phyloP scores from a whole-genome alignment of 92 coral and sea anemone species.

The Anthopleura xanthogrammica region DNA sequence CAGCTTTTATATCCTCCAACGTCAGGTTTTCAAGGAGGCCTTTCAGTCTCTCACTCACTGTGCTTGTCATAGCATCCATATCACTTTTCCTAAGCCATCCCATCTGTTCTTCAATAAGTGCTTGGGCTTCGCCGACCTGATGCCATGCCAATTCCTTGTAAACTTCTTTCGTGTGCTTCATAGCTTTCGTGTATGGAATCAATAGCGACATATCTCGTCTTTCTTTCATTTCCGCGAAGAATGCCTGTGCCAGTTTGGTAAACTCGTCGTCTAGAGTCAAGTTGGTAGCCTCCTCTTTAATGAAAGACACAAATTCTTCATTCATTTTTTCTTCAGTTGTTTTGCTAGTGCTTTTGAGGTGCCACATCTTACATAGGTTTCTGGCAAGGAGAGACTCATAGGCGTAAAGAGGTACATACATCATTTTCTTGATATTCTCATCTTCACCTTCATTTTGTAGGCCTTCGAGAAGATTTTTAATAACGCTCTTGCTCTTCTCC shows the following conservation, averaged over 20 bases:
- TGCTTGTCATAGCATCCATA: neutral
- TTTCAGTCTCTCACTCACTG: conserved; percentile 12
- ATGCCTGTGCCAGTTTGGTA: conserved; percentile 11
- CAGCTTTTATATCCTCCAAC: conserved; percentile 16
- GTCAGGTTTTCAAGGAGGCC: neutral
- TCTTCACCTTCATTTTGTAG: neutral
- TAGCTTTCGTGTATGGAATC: conserved; percentile 34
- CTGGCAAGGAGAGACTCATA: conserved; percentile 72
- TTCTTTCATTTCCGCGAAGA: conserved; percentile 31
- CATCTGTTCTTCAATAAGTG: neutral
- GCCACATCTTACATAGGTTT: conserved; percentile 47
- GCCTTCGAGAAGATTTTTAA: neutral
- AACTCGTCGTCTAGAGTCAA: conserved; percentile 39
- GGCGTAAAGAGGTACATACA: neutral
- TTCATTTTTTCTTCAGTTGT: conserved; percentile 1
- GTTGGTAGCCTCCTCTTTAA: conserved; percentile 16
- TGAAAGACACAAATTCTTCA: conserved; percentile 41
- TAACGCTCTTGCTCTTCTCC: neutral
- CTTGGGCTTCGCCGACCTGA: neutral
- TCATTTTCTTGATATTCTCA: neutral
- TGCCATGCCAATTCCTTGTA: conserved; percentile 27
- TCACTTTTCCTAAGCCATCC: conserved; percentile 3
- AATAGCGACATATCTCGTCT: conserved; percentile 23
- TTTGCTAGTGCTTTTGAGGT: conserved; percentile 17
- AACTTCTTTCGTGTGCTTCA: conserved; percentile 34